A percentile compares a stretch with the other conserved stretches of the same genome.
These are phyloP conservation scores for Leptinotarsa defecta DNA, from an alignment of 1,140 invertebrate genomes.

Conservation along the genomic window DNA sequence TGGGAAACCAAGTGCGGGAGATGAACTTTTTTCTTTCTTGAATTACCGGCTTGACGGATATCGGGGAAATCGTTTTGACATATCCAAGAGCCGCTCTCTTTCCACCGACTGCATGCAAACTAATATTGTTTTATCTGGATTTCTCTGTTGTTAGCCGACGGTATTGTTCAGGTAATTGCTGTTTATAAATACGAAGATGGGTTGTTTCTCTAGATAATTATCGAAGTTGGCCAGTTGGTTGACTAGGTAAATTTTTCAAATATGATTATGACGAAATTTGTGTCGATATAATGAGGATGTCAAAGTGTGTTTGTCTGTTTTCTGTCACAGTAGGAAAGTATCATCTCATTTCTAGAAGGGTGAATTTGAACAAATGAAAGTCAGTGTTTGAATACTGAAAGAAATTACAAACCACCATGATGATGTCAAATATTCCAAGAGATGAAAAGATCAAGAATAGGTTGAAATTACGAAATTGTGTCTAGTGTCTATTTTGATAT, in stretches of 20 bases:
- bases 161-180: background rate
- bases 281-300: background rate
- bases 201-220: background rate
- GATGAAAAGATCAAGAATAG: no score
- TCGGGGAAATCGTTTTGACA: background rate
- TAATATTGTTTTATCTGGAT: constrained; percentile 4
- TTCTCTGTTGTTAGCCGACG: constrained; percentile 1
- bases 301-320: background rate
- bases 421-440: no score
- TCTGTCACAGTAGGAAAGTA: background rate
- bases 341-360: no score
- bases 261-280: background rate
- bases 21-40: background rate
- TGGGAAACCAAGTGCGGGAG: background rate
- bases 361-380: no score
- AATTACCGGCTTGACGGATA: background rate
- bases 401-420: no score
- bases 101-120: background rate
- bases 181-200: background rate
- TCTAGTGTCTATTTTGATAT: no score
- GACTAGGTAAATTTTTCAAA: background rate
- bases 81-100: background rate
- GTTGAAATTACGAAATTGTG: no score
- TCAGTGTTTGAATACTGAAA: no score
- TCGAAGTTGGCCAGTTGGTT: background rate